A percentile compares a stretch with the other conserved stretches of the same genome.
phyloP scores from a whole-genome alignment of 1,140 invertebrate genomes.

The Drosophila melanogaster region DNA sequence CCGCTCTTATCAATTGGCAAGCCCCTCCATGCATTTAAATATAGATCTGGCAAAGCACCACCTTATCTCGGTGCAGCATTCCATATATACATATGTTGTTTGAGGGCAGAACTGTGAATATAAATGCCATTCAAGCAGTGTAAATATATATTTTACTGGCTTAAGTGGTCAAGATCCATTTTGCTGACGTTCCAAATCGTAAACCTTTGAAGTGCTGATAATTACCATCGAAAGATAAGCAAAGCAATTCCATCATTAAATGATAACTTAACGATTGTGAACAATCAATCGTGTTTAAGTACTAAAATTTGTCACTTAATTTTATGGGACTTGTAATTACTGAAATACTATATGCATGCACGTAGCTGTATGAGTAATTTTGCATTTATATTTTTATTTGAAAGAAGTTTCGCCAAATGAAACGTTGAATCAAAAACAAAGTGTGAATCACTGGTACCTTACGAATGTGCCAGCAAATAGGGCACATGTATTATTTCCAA shows the following conservation, averaged over 20 bases:
- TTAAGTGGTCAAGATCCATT: neutral
- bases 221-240: constrained; percentile 8
- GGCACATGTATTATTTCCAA: constrained; percentile 1
- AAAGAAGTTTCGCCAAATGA: neutral
- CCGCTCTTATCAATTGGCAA: constrained; percentile 66
- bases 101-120: neutral
- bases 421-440: neutral
- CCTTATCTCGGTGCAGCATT: constrained; percentile 54
- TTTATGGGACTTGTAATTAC: neutral
- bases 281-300: constrained; percentile 4
- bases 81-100: constrained; percentile 13
- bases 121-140: too few relatives aligned
- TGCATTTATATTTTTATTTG: too few relatives aligned
- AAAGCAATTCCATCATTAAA: neutral
- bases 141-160: neutral
- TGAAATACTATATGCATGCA: neutral
- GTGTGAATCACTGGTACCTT: neutral
- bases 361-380: too few relatives aligned
- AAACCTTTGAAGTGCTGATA: neutral
- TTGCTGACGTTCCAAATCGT: neutral
- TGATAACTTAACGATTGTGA: neutral
- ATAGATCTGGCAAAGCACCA: constrained; percentile 30
- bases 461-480: neutral
- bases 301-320: neutral
- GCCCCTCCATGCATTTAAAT: constrained; percentile 28